Base-by-base conservation (phyloP, 92 coral and sea anemone genomes). In the Desmophyllum pertusum region DNA sequence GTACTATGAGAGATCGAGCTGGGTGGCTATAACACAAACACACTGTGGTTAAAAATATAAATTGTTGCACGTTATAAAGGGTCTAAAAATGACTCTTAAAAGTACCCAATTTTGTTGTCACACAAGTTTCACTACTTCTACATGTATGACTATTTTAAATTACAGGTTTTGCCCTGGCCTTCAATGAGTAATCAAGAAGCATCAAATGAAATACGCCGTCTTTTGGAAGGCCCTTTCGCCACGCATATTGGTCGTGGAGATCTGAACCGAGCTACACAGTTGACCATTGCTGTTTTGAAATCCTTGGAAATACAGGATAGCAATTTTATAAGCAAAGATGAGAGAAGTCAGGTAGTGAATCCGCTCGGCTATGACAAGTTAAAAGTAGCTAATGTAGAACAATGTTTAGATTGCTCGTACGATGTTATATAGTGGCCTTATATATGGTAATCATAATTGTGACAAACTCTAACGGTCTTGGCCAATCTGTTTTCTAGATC, bases 91-190 rank as follows among this genome's bases (percentile, higher is more conserved):
- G n/a, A n/a, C n/a, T n/a, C n/a, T n/a, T n/a, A n/a, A n/a, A n/a
- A n/a, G n/a, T n/a, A n/a, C n/a, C n/a, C n/a, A n/a, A n/a, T n/a
- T n/a, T n/a, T n/a, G n/a, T n/a, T n/a, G n/a, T n/a, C n/a, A n/a
- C n/a, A n/a, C 13, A 63, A 63, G 11, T 27, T 6, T 63, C 31
- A 30, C 31, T 36, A 25, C 69, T 4, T 13, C 1, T 38, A 37
- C 5, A 10, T 46, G 51, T 61, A 13, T n/a, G 9, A 6, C 31
- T 65, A 2, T 48, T 75, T 75, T 33, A 37, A 50, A 30, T 50
- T 75, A 6, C 42, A 75, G 79, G 79, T 75, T 50, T 75, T 75
- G 2, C 79, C 79, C 33, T 75, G 79, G 79, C 65, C 65, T 75
- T 7, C 15, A 14, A 43, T 73, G 61, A 38, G 57, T 14, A 43